Base-by-base conservation (phyloP, 2,113 vertebrate species). In the Pituophis catenifer region DNA sequence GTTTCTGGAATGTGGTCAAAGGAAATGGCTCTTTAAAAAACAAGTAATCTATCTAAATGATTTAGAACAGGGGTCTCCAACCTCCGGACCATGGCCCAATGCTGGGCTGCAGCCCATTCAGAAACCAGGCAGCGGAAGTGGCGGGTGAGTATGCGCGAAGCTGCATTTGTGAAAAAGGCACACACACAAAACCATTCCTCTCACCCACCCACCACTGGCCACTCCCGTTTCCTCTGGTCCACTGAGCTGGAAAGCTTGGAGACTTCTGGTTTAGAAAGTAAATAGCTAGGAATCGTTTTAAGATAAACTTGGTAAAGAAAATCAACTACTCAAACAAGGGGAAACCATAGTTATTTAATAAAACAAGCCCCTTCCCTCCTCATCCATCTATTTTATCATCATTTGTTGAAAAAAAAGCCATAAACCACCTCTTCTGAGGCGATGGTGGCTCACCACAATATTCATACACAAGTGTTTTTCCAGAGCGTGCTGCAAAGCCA, bases 1-100 rank as follows among this genome's bases (percentile, higher is more conserved):
- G 75, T 97, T 96, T 96, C 99, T 99, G 95, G 6, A 52, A 86
- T 13, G 54, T 21, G n/a, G 15, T 55, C 8, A 58, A 33, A 33
- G 29, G 38, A n/a, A 11, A 53, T 7, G 26, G 26, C 9, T 6
- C 0, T 9, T 21, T 0, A 19, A 3, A 1, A 1, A 9, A 8
- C 26, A 24, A 1, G 29, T 8, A 50, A n/a, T 23, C 11, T 15
- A 10, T n/a, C 26, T 15, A 19, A 91, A 38, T 15, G 24, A 0
- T 29, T 70, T 70, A 70, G 65, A 70, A 33, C 65, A 70, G 29
- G 65, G 29, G 11, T n/a, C 62, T 65, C 26, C 29, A 65, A n/a
- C 62, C 29, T 29, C 26, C 11, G 1, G 26, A 21, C 57, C 7
- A 8, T 2, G 2, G 57, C 57, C 57, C 21, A 1, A 7, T 58